Percentiles rank a stretch among this genome's conserved stretches.
These are phyloP conservation scores for Himantopus leucocephalus DNA, from an alignment of 2,113 vertebrate genomes.

Conservation along the genomic window DNA sequence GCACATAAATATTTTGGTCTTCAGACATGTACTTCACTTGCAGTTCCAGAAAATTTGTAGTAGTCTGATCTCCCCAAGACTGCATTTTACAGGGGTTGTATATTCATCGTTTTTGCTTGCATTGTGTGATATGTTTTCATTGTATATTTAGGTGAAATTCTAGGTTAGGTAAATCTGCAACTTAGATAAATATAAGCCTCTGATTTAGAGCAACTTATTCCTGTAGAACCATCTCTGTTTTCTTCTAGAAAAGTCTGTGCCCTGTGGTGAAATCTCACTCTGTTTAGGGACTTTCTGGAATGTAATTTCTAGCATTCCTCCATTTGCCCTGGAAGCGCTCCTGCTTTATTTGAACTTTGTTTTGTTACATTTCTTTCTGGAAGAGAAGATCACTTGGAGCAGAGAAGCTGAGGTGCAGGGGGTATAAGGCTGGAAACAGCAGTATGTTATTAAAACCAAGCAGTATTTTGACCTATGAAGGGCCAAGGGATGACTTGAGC, in stretches of 20 bases:
- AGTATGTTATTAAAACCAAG: neutral
- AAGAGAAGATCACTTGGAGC: neutral
- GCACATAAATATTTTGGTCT: neutral
- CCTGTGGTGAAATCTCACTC: neutral
- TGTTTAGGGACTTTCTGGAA: neutral
- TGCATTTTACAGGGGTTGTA: neutral
- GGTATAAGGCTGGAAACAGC: neutral
- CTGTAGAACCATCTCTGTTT: neutral
- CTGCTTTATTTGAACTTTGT: neutral
- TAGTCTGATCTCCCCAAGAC: neutral
- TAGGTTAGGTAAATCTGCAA: neutral
- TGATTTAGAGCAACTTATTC: neutral
- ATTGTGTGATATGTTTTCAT: neutral
- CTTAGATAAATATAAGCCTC: neutral
- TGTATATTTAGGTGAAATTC: neutral
- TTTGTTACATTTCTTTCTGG: neutral
- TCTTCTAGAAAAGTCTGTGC: neutral
- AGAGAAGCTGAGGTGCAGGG: neutral
- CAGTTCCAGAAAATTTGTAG: neutral
- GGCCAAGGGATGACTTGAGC: neutral
- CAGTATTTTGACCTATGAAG: neutral
- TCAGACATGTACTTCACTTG: neutral
- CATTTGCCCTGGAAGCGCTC: neutral
- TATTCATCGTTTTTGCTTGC: neutral
- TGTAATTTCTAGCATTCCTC: neutral